A percentile compares a stretch with the other conserved stretches of the same genome.
phyloP scores from a whole-genome alignment of 2,113 vertebrate species.

The Urocynchramus pylzowi region DNA sequence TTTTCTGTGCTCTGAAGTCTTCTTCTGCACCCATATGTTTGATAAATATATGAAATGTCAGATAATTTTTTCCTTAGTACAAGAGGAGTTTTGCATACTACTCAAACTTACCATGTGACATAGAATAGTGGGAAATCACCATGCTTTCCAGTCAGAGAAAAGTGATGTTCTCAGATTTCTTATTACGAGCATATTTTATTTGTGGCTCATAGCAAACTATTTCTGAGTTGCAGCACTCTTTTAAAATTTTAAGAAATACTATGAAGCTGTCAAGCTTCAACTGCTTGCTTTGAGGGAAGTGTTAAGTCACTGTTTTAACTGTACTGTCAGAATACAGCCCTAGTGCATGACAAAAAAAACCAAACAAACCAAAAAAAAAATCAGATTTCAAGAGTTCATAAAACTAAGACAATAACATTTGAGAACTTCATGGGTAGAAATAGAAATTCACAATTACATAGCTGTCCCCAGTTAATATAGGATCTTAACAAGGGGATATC shows the following conservation, averaged over 20 bases:
- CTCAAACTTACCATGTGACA: neutral
- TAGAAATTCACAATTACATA: neutral
- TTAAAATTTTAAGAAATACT: neutral
- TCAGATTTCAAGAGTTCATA: neutral
- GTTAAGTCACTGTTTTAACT: neutral
- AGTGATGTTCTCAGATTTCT: neutral
- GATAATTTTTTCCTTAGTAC: neutral
- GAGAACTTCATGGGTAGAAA: neutral
- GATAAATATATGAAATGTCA: neutral
- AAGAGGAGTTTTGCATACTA: neutral
- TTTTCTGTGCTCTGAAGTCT: neutral
- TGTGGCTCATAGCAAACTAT: neutral
- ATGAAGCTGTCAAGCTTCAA: neutral
- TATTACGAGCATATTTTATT: conserved; percentile 12
- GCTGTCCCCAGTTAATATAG: neutral
- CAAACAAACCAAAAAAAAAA: neutral
- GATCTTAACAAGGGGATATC: neutral
- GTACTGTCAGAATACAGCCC: neutral
- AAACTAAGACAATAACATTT: neutral
- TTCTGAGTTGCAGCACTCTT: neutral
- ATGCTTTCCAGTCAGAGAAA: neutral
- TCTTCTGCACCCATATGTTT: neutral
- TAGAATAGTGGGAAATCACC: neutral
- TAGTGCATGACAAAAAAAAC: neutral
- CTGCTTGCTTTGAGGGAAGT: neutral